Evolutionary conservation across 1,140 invertebrate species (phyloP).

Genomic region (Nylanderia fulva): DNA sequence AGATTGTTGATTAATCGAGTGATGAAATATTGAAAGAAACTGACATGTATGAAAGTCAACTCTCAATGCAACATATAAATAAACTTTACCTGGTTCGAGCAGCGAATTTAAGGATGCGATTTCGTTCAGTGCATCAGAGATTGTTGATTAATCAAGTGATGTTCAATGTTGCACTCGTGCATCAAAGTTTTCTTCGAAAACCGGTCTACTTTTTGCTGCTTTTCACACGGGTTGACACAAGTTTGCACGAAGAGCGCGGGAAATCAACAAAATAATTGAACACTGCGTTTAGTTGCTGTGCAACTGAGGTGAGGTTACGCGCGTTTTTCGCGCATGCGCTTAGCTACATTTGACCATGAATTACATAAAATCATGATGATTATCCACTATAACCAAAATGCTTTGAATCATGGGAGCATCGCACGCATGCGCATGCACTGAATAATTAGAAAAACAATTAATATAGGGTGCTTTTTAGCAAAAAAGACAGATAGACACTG

Average conservation of each 20-base stretch:
- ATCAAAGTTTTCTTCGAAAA: not conserved
- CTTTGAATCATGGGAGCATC: no score
- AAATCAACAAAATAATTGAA: not conserved
- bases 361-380: no score
- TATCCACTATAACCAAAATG: no score
- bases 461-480: no score
- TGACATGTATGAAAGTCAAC: no score
- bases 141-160: not conserved
- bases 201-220: not conserved
- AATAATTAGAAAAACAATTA: no score
- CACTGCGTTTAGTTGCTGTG: not conserved
- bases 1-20: not conserved
- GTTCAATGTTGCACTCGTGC: not conserved
- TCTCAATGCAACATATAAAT: slow-evolving; percentile 18
- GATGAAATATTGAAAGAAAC: no score
- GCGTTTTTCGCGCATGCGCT: not conserved
- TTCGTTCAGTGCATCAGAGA: not conserved
- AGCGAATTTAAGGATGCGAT: not conserved
- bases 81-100: slow-evolving; percentile 40
- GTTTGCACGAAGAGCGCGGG: not conserved
- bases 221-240: not conserved
- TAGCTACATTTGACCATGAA: no score
- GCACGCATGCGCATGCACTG: no score
- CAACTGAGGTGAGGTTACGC: not conserved
- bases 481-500: no score